Evolutionary conservation across 2,113 vertebrate species (phyloP), one percentile per base, ranked within the genome.

Genomic region (Columbina picui): DNA sequence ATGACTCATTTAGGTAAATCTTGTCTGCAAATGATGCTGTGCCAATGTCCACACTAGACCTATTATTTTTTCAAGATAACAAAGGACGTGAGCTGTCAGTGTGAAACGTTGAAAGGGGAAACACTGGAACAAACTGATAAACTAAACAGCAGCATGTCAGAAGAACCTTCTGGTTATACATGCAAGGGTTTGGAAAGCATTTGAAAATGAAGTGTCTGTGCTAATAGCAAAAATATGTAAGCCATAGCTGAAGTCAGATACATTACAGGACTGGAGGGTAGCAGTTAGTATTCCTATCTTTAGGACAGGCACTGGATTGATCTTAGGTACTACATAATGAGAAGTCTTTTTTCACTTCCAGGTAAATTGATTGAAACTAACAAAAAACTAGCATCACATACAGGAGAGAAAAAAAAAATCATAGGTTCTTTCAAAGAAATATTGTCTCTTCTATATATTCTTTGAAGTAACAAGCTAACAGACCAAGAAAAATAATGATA

Each of bases 121-220:
- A 61, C 87, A 86, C 36, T 36, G 75, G 78, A 90, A 94, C 57
- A 59, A 91, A 96, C 63, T 84, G 94, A 95, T 97, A 97, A 97
- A 91, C 47, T 39, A 69, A 93, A 74, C 25, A 94, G 63, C 59
- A 95, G 52, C 47, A 27, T 90, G 77, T 96, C 76, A 95, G 50
- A 89, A 89, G 73, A 41, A 36, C 76, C 50, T 82, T 47, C 3
- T 65, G 34, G 56, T 78, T 93, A 67, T 57, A 64, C 25, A 75
- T 67, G 39, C 47, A 77, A 80, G 63, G 59, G 22, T 94, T 90
- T 96, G 68, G 76, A 91, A 96, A 71, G 92, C 75, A 89, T 89
- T 84, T 89, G 61, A 55, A 92, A 95, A 89, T 88, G 50, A 96
- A 97, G 89, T 94, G 92, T 38, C 52, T 84, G 43, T 0, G 1